Conservation (phyloP, 2,888 invertebrate genomes). For the Ormyrus thymus region DNA sequence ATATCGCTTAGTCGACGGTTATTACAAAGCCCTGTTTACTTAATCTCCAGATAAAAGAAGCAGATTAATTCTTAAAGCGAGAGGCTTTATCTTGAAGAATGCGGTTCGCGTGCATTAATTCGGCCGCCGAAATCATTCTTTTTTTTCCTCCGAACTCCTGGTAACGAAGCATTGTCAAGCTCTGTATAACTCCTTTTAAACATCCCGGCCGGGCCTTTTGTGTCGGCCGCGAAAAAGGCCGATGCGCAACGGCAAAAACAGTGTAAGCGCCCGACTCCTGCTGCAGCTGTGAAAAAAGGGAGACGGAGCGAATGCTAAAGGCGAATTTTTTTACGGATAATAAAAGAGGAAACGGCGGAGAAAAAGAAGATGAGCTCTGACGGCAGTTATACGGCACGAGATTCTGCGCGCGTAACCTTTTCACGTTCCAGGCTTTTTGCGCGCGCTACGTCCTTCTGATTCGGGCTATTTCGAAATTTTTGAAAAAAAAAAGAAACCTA, state of each 20-base stretch:
- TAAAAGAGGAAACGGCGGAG: background rate
- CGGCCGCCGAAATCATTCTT: background rate
- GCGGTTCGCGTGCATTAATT: background rate
- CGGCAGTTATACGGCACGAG: background rate
- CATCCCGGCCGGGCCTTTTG: slow-evolving; percentile 12
- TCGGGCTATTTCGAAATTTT: background rate
- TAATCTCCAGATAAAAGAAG: no score
- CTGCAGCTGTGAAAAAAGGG: background rate
- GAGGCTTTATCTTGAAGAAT: background rate
- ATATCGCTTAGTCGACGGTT: no score
- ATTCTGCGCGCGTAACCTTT: background rate
- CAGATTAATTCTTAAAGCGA: background rate
- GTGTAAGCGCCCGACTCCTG: slow-evolving; percentile 21
- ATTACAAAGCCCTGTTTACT: no score
- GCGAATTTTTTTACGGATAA: slow-evolving; percentile 33
- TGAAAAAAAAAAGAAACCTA: background rate
- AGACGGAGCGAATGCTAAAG: slow-evolving; percentile 24
- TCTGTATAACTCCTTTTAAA: slow-evolving; percentile 36
- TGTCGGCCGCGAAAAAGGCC: slow-evolving; percentile 11
- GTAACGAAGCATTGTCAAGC: slow-evolving; percentile 43
- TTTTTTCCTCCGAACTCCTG: background rate
- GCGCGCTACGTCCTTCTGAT: background rate
- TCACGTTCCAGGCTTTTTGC: background rate
- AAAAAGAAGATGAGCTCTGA: slow-evolving; percentile 7
- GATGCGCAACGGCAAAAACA: slow-evolving; percentile 30